These are phyloP conservation scores for Paramuricea clavata DNA, from an alignment of 92 coral and sea anemone genomes.

Conservation along the genomic window DNA sequence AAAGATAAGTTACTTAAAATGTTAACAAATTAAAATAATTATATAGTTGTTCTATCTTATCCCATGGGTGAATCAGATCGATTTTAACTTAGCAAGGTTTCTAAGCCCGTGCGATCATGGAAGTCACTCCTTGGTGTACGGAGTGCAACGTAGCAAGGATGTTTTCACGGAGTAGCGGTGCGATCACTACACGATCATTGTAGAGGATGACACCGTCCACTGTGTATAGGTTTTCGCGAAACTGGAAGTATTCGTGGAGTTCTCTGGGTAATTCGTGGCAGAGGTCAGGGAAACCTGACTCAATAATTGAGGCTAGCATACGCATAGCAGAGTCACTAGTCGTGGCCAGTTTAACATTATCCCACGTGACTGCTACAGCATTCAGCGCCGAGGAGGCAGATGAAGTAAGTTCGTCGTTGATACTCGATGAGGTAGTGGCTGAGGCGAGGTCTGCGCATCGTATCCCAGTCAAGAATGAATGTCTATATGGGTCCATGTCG, in stretches of 20 bases:
- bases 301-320: not conserved
- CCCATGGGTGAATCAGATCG: too few relatives aligned
- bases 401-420: constrained; percentile 9
- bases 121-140: too few relatives aligned
- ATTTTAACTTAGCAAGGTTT: too few relatives aligned
- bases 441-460: not conserved
- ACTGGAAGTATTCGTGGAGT: constrained; percentile 16
- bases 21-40: too few relatives aligned
- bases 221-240: constrained; percentile 20
- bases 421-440: not conserved
- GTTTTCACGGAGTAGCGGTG: too few relatives aligned
- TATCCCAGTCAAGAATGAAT: not conserved
- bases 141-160: too few relatives aligned
- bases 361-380: constrained; percentile 29
- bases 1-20: too few relatives aligned
- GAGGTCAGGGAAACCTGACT: constrained; percentile 16
- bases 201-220: constrained; percentile 8
- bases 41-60: too few relatives aligned
- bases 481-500: not conserved
- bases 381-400: not conserved
- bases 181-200: too few relatives aligned
- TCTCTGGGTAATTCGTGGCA: constrained; percentile 57
- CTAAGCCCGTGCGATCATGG: too few relatives aligned
- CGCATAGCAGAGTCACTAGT: not conserved
- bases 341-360: constrained; percentile 30